Conservation (phyloP, 2,113 vertebrate species). For the Chaenogobius annularis region DNA sequence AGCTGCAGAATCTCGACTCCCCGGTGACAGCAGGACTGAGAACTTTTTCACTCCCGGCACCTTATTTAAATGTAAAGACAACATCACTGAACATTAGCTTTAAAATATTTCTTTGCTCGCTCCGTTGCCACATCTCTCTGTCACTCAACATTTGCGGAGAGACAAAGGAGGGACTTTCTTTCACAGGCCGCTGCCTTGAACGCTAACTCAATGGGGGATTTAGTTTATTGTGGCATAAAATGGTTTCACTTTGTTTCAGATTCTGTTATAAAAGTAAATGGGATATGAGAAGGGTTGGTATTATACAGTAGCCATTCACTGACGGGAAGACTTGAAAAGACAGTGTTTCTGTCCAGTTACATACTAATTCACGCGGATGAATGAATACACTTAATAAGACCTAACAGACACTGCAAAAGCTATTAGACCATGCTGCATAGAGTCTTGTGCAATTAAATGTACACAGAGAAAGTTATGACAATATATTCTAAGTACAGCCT, state of each 20-base stretch:
- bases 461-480: neutral
- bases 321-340: constrained; percentile 14
- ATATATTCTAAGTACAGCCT: neutral
- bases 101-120: constrained; percentile 40
- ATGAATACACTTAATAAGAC: neutral
- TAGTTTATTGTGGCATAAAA: constrained; percentile 10
- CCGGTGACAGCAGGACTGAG: constrained; percentile 55
- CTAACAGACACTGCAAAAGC: neutral
- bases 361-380: constrained; percentile 17
- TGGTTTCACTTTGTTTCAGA: constrained; percentile 7
- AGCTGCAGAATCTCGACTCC: constrained; percentile 26
- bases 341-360: constrained; percentile 20
- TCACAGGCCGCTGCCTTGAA: constrained; percentile 17
- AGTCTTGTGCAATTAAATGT: neutral
- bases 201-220: constrained; percentile 1
- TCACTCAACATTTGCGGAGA: constrained; percentile 36
- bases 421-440: neutral
- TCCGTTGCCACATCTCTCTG: constrained; percentile 33
- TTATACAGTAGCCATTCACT: constrained; percentile 6
- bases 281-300: neutral
- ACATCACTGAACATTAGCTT: constrained; percentile 57
- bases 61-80: constrained; percentile 62
- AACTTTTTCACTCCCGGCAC: constrained; percentile 56
- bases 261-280: neutral
- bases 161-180: constrained; percentile 33